Conservation (phyloP, 2,888 invertebrate genomes). For the Heterodera filipjevi region DNA sequence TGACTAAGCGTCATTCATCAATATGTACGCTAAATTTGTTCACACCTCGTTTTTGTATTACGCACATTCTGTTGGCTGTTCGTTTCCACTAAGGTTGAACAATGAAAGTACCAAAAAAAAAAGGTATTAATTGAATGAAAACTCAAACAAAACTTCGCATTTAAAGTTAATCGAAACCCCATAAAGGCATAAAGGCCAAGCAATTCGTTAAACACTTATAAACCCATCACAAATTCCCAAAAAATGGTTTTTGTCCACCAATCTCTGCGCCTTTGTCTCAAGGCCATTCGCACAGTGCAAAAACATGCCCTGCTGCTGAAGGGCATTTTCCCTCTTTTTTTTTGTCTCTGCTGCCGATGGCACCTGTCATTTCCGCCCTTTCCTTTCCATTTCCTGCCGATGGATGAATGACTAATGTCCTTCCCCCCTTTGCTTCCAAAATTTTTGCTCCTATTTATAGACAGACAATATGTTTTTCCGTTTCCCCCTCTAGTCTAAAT, state of each 20-base stretch:
- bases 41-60: neutral
- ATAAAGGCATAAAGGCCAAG: too few relatives aligned
- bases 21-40: neutral
- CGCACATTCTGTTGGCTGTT: neutral
- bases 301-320: neutral
- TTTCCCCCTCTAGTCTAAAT: neutral
- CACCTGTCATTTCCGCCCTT: neutral
- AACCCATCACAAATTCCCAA: neutral
- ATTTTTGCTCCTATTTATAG: neutral
- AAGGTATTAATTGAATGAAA: neutral
- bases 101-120: neutral
- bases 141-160: too few relatives aligned
- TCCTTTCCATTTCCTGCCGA: neutral
- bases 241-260: neutral
- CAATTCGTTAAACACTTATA: too few relatives aligned
- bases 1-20: neutral
- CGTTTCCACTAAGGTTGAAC: neutral
- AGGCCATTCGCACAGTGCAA: constrained; percentile 10
- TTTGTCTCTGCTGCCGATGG: neutral
- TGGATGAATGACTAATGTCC: constrained; percentile 2
- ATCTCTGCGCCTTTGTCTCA: neutral
- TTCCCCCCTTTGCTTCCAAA: neutral
- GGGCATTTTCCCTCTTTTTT: neutral
- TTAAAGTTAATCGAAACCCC: too few relatives aligned
- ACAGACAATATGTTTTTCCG: neutral